These are phyloP conservation scores for Chaetorhynchus papuensis DNA, from an alignment of 2,113 vertebrate genomes.

Conservation along the genomic window DNA sequence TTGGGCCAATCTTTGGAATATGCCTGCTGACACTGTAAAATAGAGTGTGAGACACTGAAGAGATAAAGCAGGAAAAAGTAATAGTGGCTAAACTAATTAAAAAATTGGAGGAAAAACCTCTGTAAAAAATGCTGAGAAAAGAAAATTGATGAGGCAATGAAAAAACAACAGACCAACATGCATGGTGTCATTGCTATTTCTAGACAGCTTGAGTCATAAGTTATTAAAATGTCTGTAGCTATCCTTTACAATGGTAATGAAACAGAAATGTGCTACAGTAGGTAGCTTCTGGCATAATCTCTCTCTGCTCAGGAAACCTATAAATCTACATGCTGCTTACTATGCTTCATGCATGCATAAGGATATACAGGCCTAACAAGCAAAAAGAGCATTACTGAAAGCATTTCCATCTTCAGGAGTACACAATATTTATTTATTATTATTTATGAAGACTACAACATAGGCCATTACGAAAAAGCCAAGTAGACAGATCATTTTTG, in stretches of 20 bases:
- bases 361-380: neutral
- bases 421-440: neutral
- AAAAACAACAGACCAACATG: neutral
- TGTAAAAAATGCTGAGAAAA: neutral
- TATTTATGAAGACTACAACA: neutral
- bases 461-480: neutral
- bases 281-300: neutral
- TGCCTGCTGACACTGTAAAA: neutral
- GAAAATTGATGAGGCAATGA: neutral
- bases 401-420: neutral
- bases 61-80: neutral
- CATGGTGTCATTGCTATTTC: neutral
- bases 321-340: neutral
- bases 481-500: neutral
- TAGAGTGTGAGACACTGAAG: neutral
- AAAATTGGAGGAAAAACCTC: neutral
- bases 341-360: neutral
- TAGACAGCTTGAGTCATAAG: neutral
- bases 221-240: neutral
- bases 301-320: neutral
- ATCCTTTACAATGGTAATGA: constrained; percentile 1
- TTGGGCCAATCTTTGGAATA: neutral
- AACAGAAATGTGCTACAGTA: neutral
- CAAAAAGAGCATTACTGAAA: neutral
- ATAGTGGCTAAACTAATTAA: neutral